Conservation (phyloP, 2,797 vertebrate species). For the Eospalax fontanierii region DNA sequence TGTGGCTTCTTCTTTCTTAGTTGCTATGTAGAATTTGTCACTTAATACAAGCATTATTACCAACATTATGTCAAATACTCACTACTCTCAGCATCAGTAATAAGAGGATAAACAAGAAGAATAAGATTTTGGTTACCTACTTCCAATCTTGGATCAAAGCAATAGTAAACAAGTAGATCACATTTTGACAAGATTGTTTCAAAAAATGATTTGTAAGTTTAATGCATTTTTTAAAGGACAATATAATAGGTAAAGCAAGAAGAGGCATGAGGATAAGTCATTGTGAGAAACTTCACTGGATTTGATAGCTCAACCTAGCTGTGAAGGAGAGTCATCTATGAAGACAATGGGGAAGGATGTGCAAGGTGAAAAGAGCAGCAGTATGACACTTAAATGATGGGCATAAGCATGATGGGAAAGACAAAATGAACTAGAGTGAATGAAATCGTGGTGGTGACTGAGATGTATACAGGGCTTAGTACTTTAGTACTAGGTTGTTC, state of each 20-base stretch:
- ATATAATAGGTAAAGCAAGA: not conserved
- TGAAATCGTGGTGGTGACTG: not conserved
- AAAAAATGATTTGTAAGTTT: not conserved
- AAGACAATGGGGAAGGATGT: not conserved
- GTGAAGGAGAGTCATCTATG: not conserved
- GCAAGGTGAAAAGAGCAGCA: not conserved
- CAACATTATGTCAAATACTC: not conserved
- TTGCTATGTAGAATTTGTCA: not conserved
- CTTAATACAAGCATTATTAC: not conserved
- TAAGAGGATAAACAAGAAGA: not conserved
- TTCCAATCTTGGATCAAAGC: not conserved
- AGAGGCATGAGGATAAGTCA: not conserved
- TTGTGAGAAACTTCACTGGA: not conserved
- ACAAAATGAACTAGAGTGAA: not conserved
- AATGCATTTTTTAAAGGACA: not conserved
- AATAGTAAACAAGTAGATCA: not conserved
- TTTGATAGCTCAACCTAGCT: too few relatives aligned
- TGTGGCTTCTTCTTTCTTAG: not conserved
- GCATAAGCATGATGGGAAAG: not conserved
- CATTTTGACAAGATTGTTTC: not conserved
- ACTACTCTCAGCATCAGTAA: not conserved
- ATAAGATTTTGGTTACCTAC: not conserved
- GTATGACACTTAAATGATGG: not conserved
- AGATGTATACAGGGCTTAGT: too few relatives aligned
- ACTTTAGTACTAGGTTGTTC: too few relatives aligned